A percentile compares a stretch with the other conserved stretches of the same genome.
Evolutionary conservation across 2,113 vertebrate species (phyloP).

Genomic region (Chloropsis hardwickii): DNA sequence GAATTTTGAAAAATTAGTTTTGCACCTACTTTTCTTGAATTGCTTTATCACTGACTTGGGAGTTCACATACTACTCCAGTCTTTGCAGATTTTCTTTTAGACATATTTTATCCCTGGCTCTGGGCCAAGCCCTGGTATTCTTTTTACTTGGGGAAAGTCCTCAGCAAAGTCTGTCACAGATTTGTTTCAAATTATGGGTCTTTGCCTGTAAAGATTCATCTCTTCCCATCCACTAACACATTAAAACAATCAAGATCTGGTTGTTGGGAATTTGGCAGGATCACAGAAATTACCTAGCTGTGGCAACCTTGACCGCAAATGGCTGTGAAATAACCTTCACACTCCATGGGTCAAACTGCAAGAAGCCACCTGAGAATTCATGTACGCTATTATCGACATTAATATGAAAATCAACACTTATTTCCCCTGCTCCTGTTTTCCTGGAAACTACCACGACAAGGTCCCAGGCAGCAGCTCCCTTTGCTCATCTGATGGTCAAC

Average conservation of each 20-base stretch:
- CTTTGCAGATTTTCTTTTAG: background rate
- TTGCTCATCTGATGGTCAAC: background rate
- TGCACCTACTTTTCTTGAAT: background rate
- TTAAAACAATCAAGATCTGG: background rate
- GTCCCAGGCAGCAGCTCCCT: background rate
- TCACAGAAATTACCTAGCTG: background rate
- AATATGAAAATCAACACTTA: background rate
- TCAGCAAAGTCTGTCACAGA: background rate
- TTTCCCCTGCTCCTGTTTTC: background rate
- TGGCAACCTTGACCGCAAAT: background rate
- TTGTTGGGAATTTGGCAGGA: background rate
- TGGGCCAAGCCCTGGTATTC: background rate
- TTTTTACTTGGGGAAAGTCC: conserved; percentile 33
- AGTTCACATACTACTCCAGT: background rate
- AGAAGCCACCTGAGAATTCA: background rate
- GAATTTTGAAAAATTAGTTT: background rate
- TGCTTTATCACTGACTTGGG: background rate
- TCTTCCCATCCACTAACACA: background rate
- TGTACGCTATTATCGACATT: accelerated
- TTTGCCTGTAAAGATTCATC: background rate
- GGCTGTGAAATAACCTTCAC: conserved; percentile 15
- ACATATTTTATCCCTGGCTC: conserved; percentile 10
- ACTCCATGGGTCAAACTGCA: background rate
- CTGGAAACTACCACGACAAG: background rate
- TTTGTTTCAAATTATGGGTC: background rate